Percentiles rank a stretch among this genome's conserved stretches.
These are phyloP conservation scores for Serranochromis macrocephalus DNA, from an alignment of 2,113 vertebrate species.

Conservation along the genomic window DNA sequence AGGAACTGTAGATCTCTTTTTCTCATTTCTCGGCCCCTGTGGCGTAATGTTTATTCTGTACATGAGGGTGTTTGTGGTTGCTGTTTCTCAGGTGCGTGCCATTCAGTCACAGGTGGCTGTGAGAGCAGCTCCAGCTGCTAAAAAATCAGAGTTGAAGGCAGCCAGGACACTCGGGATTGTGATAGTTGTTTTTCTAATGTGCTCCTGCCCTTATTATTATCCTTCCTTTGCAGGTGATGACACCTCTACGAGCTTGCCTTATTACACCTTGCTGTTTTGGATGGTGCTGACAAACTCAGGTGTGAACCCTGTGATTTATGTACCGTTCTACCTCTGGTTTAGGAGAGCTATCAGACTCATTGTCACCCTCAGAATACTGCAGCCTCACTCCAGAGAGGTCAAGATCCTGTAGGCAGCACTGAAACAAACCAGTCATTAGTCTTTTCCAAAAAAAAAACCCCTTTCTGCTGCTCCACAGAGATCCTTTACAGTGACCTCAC, in stretches of 20 bases:
- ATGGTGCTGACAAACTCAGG: no score
- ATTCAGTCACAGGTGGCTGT: rapidly evolving
- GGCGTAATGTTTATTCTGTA: constrained; percentile 38
- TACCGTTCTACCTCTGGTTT: no score
- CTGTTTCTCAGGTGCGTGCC: not conserved
- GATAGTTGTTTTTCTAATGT: constrained; percentile 20
- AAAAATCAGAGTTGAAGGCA: constrained; percentile 32
- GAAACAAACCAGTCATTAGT: not conserved
- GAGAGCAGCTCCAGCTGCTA: not conserved
- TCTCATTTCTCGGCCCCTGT: constrained; percentile 19
- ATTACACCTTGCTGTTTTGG: no score
- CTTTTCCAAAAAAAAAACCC: no score
- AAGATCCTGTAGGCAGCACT: no score
- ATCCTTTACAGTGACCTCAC: not conserved
- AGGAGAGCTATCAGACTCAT: no score
- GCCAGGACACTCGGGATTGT: constrained; percentile 38
- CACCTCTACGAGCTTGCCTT: not conserved
- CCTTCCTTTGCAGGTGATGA: not conserved
- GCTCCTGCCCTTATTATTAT: constrained; percentile 30
- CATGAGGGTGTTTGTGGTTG: constrained; percentile 33
- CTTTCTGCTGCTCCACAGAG: not conserved
- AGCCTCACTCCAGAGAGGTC: no score
- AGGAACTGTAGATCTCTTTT: not conserved
- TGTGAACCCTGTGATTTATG: no score
- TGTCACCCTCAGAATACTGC: no score